phyloP scores from a whole-genome alignment of 2,113 vertebrate genomes.

The Hippocampus abdominalis region DNA sequence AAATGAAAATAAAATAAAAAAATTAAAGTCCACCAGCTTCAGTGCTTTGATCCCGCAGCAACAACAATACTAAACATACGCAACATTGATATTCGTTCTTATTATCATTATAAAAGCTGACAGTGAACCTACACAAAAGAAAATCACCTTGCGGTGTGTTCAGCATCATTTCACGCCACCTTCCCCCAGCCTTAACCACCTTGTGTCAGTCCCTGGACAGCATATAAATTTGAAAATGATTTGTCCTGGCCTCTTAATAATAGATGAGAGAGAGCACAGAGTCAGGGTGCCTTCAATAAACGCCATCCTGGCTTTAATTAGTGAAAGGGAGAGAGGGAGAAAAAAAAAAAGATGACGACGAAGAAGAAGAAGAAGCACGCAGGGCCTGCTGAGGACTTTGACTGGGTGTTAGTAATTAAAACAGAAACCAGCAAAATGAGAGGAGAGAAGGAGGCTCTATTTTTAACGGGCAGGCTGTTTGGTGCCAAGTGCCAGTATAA shows the following conservation, averaged over 20 bases:
- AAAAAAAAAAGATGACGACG: neutral
- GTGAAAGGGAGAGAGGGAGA: conserved; percentile 49
- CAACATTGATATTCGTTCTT: neutral
- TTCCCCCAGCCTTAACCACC: conserved; percentile 49
- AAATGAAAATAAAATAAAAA: neutral
- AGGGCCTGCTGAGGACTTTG: conserved; percentile 83
- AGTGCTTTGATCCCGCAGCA: neutral
- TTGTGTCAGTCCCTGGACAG: conserved; percentile 76
- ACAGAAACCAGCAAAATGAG: conserved; percentile 84
- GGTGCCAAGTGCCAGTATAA: conserved; percentile 82
- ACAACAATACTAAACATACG: neutral
- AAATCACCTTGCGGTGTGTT: conserved; percentile 46
- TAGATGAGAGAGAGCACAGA: conserved; percentile 84
- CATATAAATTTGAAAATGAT: conserved; percentile 91
- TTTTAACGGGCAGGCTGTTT: conserved; percentile 91
- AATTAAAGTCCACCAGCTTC: neutral
- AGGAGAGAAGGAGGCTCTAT: conserved; percentile 81
- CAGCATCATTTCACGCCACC: conserved; percentile 44
- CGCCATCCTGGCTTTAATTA: conserved; percentile 92
- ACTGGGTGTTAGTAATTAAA: conserved; percentile 92
- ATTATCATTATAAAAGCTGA: neutral
- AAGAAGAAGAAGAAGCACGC: conserved; percentile 40
- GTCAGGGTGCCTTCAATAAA: conserved; percentile 87
- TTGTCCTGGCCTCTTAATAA: conserved; percentile 90
- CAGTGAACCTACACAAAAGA: neutral